Conservation (phyloP, 37 sponge, comb jelly and placozoan genomes). For the Axinella damicornis region DNA sequence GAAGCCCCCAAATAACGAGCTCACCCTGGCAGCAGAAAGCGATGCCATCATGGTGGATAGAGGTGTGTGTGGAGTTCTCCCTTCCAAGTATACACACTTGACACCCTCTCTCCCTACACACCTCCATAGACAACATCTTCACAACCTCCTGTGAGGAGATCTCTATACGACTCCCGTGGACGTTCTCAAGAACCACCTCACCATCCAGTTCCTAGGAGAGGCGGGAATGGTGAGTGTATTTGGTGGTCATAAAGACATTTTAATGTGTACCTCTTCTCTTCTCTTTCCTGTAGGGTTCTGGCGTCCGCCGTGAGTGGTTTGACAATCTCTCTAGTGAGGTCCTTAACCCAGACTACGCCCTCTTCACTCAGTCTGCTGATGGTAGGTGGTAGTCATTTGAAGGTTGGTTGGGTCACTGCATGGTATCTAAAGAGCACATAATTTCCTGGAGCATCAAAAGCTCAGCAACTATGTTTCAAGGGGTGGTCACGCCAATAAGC, state of each 20-base stretch:
- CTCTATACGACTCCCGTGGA: slow-evolving; percentile 15
- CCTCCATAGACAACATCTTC: slow-evolving; percentile 84
- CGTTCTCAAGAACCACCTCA: slow-evolving; percentile 59
- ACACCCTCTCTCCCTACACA: no score
- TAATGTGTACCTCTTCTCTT: neutral
- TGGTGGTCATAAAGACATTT: neutral
- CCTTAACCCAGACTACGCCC: slow-evolving; percentile 97
- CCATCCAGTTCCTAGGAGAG: slow-evolving; percentile 84
- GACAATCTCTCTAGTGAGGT: slow-evolving; percentile 89
- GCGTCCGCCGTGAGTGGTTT: slow-evolving; percentile 95
- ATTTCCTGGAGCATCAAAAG: no score
- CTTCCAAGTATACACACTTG: no score
- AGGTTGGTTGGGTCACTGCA: no score
- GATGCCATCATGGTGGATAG: slow-evolving; percentile 76
- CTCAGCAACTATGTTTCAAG: no score
- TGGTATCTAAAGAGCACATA: no score
- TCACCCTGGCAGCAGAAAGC: slow-evolving; percentile 30
- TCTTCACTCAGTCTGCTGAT: slow-evolving; percentile 95
- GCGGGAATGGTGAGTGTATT: slow-evolving; percentile 83
- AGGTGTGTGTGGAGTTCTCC: slow-evolving; percentile 37
- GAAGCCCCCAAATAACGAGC: slow-evolving; percentile 49
- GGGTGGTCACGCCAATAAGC: no score
- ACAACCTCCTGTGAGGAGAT: slow-evolving; percentile 73
- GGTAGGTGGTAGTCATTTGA: no score
- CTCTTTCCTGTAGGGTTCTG: slow-evolving; percentile 57